Base-by-base conservation (phyloP, 1,140 invertebrate genomes). In the Bicyclus anynana region DNA sequence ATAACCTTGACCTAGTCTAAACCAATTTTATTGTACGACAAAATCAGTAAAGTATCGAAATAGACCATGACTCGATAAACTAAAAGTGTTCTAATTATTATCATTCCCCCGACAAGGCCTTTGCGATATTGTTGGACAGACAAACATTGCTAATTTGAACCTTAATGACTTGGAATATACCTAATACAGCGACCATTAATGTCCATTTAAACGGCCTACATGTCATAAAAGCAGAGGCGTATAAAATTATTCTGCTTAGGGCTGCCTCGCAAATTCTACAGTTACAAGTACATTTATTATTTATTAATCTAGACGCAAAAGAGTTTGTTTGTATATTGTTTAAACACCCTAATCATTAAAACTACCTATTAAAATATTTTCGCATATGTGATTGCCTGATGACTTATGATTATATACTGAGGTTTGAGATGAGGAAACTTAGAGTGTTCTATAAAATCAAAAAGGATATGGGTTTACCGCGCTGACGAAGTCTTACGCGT, bases 71-170 rank as follows among this genome's bases (percentile, higher is more conserved):
- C 47, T 51, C 49, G 23, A 51, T 46, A 47, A 52, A 14, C 14
- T 52, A 13, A 47, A 59, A 59, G 46, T 52, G 49, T 46, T 37
- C 49, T 59, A 59, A 59, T 59, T 59, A 52, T 18, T 37, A 52
- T 27, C 38, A 52, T 54, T 52, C 6, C 12, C 37, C 37, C n/a
- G 40, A 56, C 53, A 49, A 56, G 47, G 47, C 38, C 46, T 50
- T 29, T 33, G 17, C 10, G 17, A 20, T 33, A 42, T 40, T 7
- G n/a, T n/a, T n/a, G n/a, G n/a, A 40, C 12, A 3, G 2, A 16
- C 1, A 38, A 27, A 20, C 4, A 23, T 26, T n/a, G 53, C 20
- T 29, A 56, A 5, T 42, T 40, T 42, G 13, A 40, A 40, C 54
- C 27, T 35, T 49, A 17, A 9, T 35, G 6, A 21, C n/a, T 42